phyloP scores from a whole-genome alignment of 2,888 invertebrate species.

The Ligdia adustata region DNA sequence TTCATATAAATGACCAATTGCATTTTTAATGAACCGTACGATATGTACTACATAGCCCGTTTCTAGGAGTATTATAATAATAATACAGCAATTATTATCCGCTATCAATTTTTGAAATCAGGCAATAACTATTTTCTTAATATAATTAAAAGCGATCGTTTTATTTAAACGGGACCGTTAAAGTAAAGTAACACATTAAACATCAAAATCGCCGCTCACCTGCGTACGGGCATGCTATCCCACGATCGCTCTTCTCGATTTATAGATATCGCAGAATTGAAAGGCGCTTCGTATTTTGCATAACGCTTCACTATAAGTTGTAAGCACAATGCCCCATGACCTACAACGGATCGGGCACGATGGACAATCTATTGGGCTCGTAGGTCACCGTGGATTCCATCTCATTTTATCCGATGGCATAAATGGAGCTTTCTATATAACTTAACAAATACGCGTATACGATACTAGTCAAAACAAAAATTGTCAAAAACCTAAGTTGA shows the following conservation, averaged over 20 bases:
- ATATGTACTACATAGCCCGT: neutral
- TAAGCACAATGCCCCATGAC: conserved; percentile 65
- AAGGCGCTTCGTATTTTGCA: conserved; percentile 79
- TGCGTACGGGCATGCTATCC: conserved; percentile 58
- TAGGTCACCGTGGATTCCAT: conserved; percentile 38
- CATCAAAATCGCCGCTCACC: conserved; percentile 73
- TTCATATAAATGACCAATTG: too few species aligned
- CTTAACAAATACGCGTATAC: too few species aligned
- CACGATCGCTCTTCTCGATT: conserved; percentile 75
- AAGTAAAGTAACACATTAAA: conserved; percentile 68
- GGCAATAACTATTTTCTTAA: conserved; percentile 34
- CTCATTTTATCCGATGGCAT: conserved; percentile 23
- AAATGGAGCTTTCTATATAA: conserved; percentile 9
- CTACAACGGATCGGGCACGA: conserved; percentile 56
- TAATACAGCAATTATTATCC: conserved; percentile 19
- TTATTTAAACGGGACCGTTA: conserved; percentile 57
- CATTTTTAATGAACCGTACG: conserved; percentile 1
- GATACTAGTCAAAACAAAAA: neutral
- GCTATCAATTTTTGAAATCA: conserved; percentile 35
- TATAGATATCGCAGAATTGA: conserved; percentile 77
- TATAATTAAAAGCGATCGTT: conserved; percentile 33
- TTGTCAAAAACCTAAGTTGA: neutral
- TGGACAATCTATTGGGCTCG: conserved; percentile 43
- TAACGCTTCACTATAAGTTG: conserved; percentile 68
- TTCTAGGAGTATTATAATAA: conserved; percentile 16